Percentiles rank a stretch among this genome's conserved stretches.
These are phyloP conservation scores for Sebastes cheni DNA, from an alignment of 2,797 vertebrate genomes.

Conservation along the genomic window DNA sequence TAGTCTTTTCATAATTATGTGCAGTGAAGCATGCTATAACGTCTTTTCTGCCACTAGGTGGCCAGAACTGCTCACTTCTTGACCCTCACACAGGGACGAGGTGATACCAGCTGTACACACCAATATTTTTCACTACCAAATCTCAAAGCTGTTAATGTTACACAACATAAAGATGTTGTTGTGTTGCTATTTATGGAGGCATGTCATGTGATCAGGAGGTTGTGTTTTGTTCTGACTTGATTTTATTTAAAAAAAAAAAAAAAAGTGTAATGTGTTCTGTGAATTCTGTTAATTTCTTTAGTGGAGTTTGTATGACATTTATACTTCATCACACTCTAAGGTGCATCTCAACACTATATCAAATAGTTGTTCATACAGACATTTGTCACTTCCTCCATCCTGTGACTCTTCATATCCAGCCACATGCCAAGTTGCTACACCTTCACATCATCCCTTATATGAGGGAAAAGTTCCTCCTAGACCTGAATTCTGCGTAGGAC, in stretches of 20 bases:
- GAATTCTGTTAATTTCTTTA: background rate
- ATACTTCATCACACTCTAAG: background rate
- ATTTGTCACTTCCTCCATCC: background rate
- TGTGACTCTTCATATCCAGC: background rate
- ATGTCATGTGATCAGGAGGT: background rate
- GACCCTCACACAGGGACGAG: background rate
- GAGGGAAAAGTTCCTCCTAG: background rate
- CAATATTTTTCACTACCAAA: background rate
- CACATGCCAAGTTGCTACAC: background rate
- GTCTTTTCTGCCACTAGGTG: constrained; percentile 62
- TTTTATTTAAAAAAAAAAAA: background rate
- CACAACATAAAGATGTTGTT: background rate
- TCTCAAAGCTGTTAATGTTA: background rate
- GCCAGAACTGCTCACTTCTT: constrained; percentile 41
- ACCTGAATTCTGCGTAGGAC: constrained; percentile 1
- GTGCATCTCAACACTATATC: background rate
- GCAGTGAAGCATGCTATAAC: background rate
- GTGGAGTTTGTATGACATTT: background rate
- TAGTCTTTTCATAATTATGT: background rate
- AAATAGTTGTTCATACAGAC: background rate
- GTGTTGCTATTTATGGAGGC: background rate
- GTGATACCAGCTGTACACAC: background rate
- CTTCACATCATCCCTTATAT: background rate
- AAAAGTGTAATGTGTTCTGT: background rate
- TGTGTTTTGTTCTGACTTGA: background rate